phyloP scores from a whole-genome alignment of 2,797 vertebrate genomes.

The Oreochromis grahami region DNA sequence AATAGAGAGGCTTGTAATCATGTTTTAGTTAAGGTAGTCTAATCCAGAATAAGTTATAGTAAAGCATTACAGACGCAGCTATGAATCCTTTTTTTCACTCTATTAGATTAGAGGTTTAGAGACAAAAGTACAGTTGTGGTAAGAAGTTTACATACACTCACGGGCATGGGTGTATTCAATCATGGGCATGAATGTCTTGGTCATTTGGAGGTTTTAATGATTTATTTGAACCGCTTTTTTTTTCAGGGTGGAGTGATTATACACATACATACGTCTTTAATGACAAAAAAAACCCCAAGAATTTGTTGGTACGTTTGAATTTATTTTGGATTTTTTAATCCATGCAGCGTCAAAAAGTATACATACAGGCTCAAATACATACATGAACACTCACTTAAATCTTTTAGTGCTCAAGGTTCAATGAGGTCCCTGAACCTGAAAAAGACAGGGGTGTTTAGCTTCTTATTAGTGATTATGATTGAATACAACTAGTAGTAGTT shows the following conservation, averaged over 20 bases:
- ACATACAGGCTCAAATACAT: not conserved
- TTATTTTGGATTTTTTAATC: not conserved
- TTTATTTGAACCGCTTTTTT: not conserved
- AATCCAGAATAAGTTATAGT: not conserved
- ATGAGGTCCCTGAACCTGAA: not conserved
- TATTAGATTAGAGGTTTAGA: conserved; percentile 45
- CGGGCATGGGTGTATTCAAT: not conserved
- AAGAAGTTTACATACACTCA: not conserved
- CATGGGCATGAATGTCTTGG: not conserved
- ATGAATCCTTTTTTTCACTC: conserved; percentile 31
- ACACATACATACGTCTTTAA: not conserved
- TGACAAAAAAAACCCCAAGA: not conserved
- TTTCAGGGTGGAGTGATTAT: not conserved
- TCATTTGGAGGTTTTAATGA: not conserved
- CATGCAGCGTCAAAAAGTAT: not conserved
- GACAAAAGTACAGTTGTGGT: conserved; percentile 35
- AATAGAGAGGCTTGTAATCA: conserved; percentile 9
- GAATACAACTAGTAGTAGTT: not conserved
- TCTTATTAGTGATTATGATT: not conserved
- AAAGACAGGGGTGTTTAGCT: not conserved
- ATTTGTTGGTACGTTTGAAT: not conserved
- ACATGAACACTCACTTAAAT: not conserved
- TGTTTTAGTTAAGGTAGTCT: not conserved
- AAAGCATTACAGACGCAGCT: not conserved
- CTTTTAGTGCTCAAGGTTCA: not conserved